A percentile compares a stretch with the other conserved stretches of the same genome.
Conservation (phyloP, 2,888 invertebrate species). For the Ecliptopera silaceata region DNA sequence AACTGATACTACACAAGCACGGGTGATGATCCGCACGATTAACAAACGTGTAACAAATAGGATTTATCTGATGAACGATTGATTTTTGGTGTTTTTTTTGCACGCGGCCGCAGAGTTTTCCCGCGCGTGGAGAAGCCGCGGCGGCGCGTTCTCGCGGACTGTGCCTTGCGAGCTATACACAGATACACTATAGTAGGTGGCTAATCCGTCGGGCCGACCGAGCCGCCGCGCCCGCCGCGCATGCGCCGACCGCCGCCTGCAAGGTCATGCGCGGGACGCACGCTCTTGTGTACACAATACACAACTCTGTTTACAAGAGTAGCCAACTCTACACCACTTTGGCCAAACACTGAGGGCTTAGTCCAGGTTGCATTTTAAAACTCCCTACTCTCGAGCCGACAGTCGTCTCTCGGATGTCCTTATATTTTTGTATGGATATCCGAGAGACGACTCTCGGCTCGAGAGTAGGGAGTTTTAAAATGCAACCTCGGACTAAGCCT, state of each 20-base stretch:
- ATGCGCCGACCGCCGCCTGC: conserved; percentile 58
- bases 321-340: not conserved
- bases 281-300: conserved; percentile 45
- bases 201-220: conserved; percentile 43
- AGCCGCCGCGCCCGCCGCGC: conserved; percentile 45
- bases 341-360: no score
- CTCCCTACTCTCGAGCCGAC: no score
- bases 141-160: conserved; percentile 65
- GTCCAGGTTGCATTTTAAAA: no score
- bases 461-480: no score
- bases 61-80: conserved; percentile 36
- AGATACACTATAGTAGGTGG: no score
- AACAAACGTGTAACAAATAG: conserved; percentile 2
- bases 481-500: no score
- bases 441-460: no score
- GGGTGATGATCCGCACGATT: not conserved
- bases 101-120: conserved; percentile 37
- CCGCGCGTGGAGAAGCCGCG: conserved; percentile 37
- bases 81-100: conserved; percentile 35
- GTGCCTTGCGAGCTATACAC: conserved; percentile 46
- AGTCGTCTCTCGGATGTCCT: no score
- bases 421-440: no score
- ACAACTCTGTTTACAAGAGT: conserved; percentile 20
- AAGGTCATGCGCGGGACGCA: conserved; percentile 65
- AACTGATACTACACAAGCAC: conserved; percentile 21